Conservation (phyloP, 2,888 invertebrate species). For the Pseudanteris insignis region DNA sequence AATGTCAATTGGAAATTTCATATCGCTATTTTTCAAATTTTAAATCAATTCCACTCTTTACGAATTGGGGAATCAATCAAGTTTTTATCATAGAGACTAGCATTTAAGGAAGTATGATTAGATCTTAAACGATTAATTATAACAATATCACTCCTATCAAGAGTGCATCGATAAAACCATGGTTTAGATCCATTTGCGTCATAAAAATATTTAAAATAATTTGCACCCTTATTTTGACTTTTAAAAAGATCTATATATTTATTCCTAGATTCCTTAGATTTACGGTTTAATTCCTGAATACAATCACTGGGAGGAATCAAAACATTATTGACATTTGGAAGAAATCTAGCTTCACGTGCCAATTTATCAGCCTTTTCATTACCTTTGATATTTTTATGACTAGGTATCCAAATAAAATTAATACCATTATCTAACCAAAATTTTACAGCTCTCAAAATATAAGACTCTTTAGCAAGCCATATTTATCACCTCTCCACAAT, state of each 20-base stretch:
- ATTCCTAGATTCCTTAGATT: neutral
- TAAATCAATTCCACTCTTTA: neutral
- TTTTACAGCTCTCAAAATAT: too few species aligned
- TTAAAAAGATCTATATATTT: neutral
- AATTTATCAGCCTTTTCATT: constrained; percentile 1
- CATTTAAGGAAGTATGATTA: constrained; percentile 4
- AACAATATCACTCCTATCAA: neutral
- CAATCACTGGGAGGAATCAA: neutral
- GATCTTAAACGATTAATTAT: neutral
- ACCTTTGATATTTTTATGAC: neutral
- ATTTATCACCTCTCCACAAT: too few species aligned
- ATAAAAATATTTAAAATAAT: constrained; percentile 1
- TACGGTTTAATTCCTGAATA: neutral
- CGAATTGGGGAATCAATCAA: constrained; percentile 1
- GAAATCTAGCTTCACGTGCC: neutral
- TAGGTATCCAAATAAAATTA: constrained; percentile 1
- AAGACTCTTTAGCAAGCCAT: too few species aligned
- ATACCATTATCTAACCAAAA: too few species aligned
- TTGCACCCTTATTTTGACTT: neutral
- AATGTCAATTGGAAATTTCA: neutral
- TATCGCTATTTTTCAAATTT: neutral
- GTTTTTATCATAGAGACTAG: constrained; percentile 6
- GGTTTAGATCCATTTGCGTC: neutral
- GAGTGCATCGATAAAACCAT: neutral
- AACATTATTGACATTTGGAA: neutral